A percentile compares a stretch with the other conserved stretches of the same genome.
These are phyloP conservation scores for Conopomorpha cramerella DNA, from an alignment of 1,140 invertebrate species.

Conservation along the genomic window DNA sequence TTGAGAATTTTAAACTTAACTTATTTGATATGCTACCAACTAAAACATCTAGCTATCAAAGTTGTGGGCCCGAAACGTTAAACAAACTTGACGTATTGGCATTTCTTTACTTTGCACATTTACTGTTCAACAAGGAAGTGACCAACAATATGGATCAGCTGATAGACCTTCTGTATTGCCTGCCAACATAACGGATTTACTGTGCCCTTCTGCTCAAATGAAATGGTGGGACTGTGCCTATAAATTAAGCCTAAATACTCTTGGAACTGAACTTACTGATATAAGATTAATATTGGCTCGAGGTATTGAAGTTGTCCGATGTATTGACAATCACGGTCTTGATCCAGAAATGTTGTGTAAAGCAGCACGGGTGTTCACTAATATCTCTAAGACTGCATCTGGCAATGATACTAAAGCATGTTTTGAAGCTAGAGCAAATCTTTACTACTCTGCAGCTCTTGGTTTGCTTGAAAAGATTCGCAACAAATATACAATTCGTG, in stretches of 20 bases:
- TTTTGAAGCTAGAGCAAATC: constrained; percentile 69
- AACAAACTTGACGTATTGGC: constrained; percentile 80
- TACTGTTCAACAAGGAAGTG: constrained; percentile 62
- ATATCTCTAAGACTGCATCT: constrained; percentile 45
- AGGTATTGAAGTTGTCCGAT: constrained; percentile 82
- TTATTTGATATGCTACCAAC: constrained; percentile 70
- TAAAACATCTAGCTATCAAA: constrained; percentile 64
- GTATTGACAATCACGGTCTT: constrained; percentile 79
- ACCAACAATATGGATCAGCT: constrained; percentile 47
- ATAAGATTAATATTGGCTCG: constrained; percentile 72
- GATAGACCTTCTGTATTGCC: constrained; percentile 69
- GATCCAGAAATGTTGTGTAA: constrained; percentile 74
- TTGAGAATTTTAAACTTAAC: constrained; percentile 59
- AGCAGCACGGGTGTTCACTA: constrained; percentile 74
- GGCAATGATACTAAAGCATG: constrained; percentile 62
- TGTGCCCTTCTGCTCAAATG: constrained; percentile 71
- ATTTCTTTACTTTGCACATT: constrained; percentile 73
- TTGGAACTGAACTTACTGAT: constrained; percentile 60
- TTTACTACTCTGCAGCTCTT: constrained; percentile 80
- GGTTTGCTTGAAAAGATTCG: constrained; percentile 72
- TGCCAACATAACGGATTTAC: constrained; percentile 66
- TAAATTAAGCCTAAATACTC: constrained; percentile 59
- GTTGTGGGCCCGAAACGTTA: constrained; percentile 76
- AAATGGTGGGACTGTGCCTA: constrained; percentile 80
- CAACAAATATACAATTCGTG: constrained; percentile 64